phyloP scores from a whole-genome alignment of 2,797 vertebrate genomes.

The Diglossa cyanea region DNA sequence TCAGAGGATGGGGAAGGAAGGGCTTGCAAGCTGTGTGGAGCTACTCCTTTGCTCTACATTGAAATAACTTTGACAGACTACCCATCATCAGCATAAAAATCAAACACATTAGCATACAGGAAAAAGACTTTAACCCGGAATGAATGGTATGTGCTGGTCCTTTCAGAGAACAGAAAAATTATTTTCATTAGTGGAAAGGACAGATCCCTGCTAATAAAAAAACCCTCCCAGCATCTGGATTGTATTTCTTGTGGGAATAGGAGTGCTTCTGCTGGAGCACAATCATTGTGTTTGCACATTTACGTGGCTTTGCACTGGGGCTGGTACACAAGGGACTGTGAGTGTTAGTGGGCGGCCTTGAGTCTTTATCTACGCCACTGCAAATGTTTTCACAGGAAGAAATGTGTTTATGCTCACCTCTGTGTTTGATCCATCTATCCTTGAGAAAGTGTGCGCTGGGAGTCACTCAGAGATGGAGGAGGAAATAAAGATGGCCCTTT shows the following conservation, averaged over 20 bases:
- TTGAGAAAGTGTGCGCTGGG: background rate
- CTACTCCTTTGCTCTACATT: background rate
- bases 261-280: background rate
- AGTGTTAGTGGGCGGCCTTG: background rate
- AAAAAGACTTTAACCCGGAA: background rate
- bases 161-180: background rate
- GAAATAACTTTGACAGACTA: conserved; percentile 29
- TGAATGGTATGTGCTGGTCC: background rate
- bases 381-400: background rate
- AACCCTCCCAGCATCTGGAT: background rate
- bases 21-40: conserved; percentile 4
- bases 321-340: background rate
- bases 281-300: background rate
- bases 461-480: background rate
- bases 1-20: conserved; percentile 20
- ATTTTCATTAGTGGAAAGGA: conserved; percentile 1
- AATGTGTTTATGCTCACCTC: background rate
- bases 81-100: conserved; percentile 12
- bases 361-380: background rate
- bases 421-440: background rate
- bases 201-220: background rate
- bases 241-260: background rate
- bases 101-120: background rate
- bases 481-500: conserved; percentile 24
- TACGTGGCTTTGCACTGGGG: background rate